Evolutionary conservation across 2,797 vertebrate genomes (phyloP).

Genomic region (Sciurus carolinensis): DNA sequence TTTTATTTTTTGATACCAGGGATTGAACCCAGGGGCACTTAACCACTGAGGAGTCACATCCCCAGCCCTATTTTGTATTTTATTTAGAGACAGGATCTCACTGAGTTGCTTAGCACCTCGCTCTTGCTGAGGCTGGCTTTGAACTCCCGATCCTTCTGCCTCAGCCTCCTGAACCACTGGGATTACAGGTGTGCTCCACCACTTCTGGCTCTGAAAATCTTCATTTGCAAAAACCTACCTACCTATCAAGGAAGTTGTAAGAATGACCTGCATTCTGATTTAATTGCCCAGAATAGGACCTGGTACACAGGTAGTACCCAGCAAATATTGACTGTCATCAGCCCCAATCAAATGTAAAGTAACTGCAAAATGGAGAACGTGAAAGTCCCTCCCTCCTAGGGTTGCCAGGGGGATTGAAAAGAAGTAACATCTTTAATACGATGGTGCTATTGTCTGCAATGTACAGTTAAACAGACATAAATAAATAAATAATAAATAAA

Average conservation of each 20-base stretch:
- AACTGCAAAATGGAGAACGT: neutral
- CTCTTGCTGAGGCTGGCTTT: no score
- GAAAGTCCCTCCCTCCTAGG: neutral
- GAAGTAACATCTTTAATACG: neutral
- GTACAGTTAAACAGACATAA: neutral
- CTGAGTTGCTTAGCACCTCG: no score
- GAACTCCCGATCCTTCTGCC: no score
- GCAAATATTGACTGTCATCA: neutral
- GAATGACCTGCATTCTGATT: neutral
- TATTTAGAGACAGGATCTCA: no score
- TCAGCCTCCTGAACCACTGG: no score
- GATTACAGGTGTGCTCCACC: no score
- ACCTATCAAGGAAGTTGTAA: neutral
- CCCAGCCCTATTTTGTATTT: no score
- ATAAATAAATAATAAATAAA: neutral
- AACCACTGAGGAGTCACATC: no score
- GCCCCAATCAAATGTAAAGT: neutral
- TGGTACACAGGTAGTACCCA: neutral
- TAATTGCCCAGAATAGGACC: neutral
- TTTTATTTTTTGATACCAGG: no score
- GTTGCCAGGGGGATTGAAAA: neutral
- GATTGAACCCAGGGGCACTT: no score
- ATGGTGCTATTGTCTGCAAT: neutral
- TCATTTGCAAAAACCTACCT: conserved; percentile 6
- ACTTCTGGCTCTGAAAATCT: neutral